Conservation (phyloP, 1,140 invertebrate genomes). For the Acyrthosiphon pisum region DNA sequence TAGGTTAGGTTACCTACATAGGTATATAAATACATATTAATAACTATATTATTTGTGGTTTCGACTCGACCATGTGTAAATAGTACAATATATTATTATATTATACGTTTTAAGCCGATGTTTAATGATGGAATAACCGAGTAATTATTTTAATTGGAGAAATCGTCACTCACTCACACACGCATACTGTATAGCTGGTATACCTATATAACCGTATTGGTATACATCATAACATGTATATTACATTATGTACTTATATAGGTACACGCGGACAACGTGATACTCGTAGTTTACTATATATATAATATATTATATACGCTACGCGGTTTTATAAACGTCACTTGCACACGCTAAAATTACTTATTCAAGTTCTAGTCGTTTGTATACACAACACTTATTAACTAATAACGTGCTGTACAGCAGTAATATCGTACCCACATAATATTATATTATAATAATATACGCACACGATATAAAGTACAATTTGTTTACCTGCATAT, state of each 20-base stretch:
- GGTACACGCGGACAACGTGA: not conserved
- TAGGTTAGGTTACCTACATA: too few species aligned
- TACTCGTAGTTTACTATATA: not conserved
- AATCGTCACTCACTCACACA: not conserved
- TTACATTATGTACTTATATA: not conserved
- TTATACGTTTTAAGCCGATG: not conserved
- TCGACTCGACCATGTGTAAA: not conserved
- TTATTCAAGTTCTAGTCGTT: not conserved
- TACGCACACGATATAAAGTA: not conserved
- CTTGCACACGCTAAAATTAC: constrained; percentile 21
- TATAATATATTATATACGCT: too few species aligned
- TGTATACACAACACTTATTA: not conserved
- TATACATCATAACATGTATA: not conserved
- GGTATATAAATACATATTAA: not conserved
- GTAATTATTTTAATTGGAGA: constrained; percentile 11
- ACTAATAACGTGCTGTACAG: not conserved
- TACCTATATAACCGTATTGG: not conserved
- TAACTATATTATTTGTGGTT: not conserved
- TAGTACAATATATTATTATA: not conserved
- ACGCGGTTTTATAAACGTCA: not conserved
- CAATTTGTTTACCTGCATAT: not conserved
- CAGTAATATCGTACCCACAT: not conserved
- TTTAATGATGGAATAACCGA: not conserved
- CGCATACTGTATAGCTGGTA: not conserved
- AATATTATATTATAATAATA: not conserved